phyloP scores from a whole-genome alignment of 2,797 vertebrate genomes.

The Phrynocephalus vlangalii region DNA sequence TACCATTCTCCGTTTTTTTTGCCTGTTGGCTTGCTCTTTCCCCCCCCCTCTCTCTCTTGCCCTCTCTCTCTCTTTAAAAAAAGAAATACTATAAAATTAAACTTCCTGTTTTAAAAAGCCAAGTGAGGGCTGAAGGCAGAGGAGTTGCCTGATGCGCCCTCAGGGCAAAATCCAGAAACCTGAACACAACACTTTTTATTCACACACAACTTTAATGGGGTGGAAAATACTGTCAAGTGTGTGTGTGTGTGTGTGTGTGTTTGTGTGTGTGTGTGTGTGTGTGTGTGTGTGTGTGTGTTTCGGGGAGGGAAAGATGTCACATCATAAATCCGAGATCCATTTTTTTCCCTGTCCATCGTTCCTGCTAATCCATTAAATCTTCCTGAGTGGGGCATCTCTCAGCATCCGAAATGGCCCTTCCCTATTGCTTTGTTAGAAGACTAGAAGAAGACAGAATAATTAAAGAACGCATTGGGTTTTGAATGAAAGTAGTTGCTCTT shows the following conservation, averaged over 20 bases:
- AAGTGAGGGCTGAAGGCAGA: conserved; percentile 77
- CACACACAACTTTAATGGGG: conserved; percentile 75
- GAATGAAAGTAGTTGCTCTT: background rate
- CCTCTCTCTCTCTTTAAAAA: background rate
- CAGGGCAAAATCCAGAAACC: conserved; percentile 74
- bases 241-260: background rate
- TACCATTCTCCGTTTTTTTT: conserved; percentile 83
- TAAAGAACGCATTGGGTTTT: background rate
- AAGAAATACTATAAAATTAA: conserved; percentile 83
- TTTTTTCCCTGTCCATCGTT: conserved; percentile 78
- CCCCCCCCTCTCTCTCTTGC: background rate
- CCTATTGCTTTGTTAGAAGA: conserved; percentile 23
- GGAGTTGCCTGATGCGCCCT: conserved; percentile 76
- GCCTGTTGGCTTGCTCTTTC: too few relatives aligned
- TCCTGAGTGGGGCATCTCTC: conserved; percentile 78
- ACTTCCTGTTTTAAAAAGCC: conserved; percentile 85
- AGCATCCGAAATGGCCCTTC: conserved; percentile 75
- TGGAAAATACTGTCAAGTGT: conserved; percentile 70
- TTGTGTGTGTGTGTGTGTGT: conserved; percentile 66
- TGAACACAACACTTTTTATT: conserved; percentile 81
- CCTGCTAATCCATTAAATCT: conserved; percentile 88
- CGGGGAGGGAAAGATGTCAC: conserved; percentile 82
- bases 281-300: conserved; percentile 66
- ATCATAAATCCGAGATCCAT: conserved; percentile 85
- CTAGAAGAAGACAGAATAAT: background rate